Evolutionary conservation across 2,113 vertebrate species (phyloP).

Genomic region (Planiliza haematocheilus): DNA sequence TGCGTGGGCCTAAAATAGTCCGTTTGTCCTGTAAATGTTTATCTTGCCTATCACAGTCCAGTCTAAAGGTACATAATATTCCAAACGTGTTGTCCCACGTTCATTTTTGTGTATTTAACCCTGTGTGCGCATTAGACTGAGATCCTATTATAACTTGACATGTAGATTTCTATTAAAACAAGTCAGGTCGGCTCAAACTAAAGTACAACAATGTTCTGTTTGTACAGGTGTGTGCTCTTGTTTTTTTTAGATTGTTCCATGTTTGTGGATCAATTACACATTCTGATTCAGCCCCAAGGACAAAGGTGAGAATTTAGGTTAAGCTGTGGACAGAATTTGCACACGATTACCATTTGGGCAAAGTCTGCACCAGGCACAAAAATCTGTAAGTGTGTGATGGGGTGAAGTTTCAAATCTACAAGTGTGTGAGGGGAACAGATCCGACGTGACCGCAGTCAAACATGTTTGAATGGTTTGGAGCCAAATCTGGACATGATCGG

Average conservation of each 20-base stretch:
- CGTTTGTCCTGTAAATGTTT: slow-evolving; percentile 50
- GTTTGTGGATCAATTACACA: neutral
- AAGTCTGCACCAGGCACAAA: no score
- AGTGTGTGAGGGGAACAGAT: no score
- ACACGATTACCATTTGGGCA: no score
- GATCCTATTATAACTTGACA: no score
- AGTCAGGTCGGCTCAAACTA: neutral
- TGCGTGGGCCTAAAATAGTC: slow-evolving; percentile 18
- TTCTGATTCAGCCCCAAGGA: slow-evolving; percentile 34
- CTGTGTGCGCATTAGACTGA: neutral
- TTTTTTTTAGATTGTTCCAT: neutral
- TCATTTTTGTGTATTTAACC: neutral
- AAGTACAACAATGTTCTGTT: neutral
- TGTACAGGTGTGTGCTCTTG: neutral
- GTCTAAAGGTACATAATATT: neutral
- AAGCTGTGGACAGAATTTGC: neutral
- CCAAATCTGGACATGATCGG: no score
- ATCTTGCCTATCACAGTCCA: slow-evolving; percentile 26
- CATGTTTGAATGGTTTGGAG: no score
- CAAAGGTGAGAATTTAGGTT: slow-evolving; percentile 2
- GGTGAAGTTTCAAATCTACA: no score
- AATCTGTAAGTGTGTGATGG: no score
- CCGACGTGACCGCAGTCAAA: no score
- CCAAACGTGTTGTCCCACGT: slow-evolving; percentile 20
- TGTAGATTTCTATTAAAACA: neutral